Conservation (phyloP, 2,888 invertebrate genomes). For the Uloborus plumipes region DNA sequence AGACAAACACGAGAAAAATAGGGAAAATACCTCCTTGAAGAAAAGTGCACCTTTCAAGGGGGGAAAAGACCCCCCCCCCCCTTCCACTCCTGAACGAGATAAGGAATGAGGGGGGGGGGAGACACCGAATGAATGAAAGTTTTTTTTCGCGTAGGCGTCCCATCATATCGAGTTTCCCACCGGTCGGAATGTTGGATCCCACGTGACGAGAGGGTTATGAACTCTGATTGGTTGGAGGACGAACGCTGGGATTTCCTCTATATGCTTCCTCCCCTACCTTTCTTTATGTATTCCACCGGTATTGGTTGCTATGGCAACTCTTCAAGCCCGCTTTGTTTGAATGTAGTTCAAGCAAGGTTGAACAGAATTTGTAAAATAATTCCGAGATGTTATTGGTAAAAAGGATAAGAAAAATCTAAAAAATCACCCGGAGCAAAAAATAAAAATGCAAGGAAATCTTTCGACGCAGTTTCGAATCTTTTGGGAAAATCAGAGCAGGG, state of each 20-base stretch:
- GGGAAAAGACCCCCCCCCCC: not conserved
- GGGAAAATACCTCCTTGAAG: slow-evolving; percentile 36
- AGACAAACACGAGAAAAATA: not conserved
- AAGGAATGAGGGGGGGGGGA: slow-evolving; percentile 8
- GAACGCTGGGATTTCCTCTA: slow-evolving; percentile 41
- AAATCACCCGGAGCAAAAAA: no score
- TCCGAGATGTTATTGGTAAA: no score
- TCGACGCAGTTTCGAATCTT: no score
- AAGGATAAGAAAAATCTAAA: no score
- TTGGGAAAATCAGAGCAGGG: no score
- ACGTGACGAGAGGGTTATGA: slow-evolving; percentile 63
- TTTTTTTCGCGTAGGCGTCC: slow-evolving; percentile 56
- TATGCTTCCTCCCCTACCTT: not conserved
- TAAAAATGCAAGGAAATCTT: no score
- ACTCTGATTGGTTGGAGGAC: slow-evolving; percentile 53
- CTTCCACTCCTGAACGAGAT: not conserved
- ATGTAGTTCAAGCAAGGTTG: slow-evolving; percentile 19
- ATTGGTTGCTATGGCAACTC: slow-evolving; percentile 29
- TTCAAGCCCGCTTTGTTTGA: slow-evolving; percentile 22
- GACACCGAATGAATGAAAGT: slow-evolving; percentile 9
- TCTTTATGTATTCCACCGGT: not conserved
- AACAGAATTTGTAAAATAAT: not conserved
- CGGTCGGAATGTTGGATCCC: slow-evolving; percentile 42
- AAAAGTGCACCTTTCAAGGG: not conserved
- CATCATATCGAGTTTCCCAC: slow-evolving; percentile 51